These are phyloP conservation scores for Volucella inflata DNA, from an alignment of 2,888 invertebrate genomes.

Conservation along the genomic window DNA sequence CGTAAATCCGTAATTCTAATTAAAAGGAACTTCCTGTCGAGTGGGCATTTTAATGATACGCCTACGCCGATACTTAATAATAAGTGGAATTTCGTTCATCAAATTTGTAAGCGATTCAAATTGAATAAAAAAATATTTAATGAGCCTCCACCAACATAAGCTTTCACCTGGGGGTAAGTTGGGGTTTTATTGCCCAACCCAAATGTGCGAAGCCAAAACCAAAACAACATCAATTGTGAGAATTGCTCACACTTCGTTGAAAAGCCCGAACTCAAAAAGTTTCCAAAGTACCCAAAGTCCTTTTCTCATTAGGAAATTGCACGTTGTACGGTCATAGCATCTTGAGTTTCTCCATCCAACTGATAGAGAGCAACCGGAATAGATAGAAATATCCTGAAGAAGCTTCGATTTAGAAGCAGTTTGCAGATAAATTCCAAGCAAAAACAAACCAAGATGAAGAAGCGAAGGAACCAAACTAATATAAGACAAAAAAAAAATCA, in stretches of 20 bases:
- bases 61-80: no score
- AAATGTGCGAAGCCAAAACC: no score
- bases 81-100: no score
- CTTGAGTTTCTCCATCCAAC: not conserved
- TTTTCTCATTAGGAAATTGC: constrained; percentile 70
- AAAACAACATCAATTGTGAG: constrained; percentile 31
- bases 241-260: constrained; percentile 3
- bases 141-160: no score
- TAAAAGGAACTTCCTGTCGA: no score
- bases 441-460: constrained; percentile 1
- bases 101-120: no score
- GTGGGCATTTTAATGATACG: no score
- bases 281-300: constrained; percentile 59
- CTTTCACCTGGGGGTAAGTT: no score
- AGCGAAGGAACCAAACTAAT: constrained; percentile 1
- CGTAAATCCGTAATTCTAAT: no score
- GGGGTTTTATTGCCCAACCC: no score
- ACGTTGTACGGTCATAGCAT: constrained; percentile 35
- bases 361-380: constrained; percentile 1
- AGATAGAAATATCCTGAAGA: constrained; percentile 39
- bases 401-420: constrained; percentile 43
- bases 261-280: constrained; percentile 34
- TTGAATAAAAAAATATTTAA: no score
- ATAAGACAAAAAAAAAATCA: constrained; percentile 12
- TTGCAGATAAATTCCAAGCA: constrained; percentile 51